These are phyloP conservation scores for Myotis myotis DNA, from an alignment of 2,797 vertebrate species.

Conservation along the genomic window DNA sequence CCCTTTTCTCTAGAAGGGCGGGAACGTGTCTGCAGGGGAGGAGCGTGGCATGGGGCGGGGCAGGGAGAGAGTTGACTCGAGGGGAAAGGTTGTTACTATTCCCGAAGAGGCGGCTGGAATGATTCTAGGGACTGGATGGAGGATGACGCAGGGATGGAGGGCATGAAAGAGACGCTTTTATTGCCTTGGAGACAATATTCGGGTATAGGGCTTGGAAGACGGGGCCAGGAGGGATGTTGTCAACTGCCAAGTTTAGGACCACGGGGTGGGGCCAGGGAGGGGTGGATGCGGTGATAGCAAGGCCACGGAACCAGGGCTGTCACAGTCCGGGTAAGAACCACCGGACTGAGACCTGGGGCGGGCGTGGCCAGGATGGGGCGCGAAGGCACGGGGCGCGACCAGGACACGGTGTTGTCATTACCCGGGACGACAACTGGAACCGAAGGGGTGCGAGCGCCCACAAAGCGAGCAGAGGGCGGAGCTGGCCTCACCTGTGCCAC, in stretches of 20 bases:
- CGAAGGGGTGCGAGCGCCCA: no score
- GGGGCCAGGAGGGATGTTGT: background rate
- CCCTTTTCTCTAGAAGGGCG: constrained; percentile 62
- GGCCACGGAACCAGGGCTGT: background rate
- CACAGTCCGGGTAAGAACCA: background rate
- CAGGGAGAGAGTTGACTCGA: background rate
- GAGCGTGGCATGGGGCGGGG: background rate
- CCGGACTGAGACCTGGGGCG: rapidly evolving
- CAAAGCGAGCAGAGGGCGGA: background rate
- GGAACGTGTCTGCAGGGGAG: background rate
- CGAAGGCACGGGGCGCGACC: background rate
- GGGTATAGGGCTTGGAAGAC: background rate
- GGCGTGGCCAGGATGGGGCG: background rate
- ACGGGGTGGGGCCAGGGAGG: background rate
- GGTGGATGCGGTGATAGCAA: background rate
- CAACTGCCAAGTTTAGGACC: background rate
- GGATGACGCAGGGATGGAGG: background rate
- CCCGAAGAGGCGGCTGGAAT: background rate
- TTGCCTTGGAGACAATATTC: background rate
- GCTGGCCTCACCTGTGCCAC: constrained; percentile 90
- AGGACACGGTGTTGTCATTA: background rate
- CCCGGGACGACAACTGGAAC: rapidly evolving
- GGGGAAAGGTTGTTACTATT: no score
- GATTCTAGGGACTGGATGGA: background rate
- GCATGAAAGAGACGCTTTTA: background rate